These are phyloP conservation scores for Miniopterus natalensis DNA, from an alignment of 2,113 vertebrate species.

Conservation along the genomic window DNA sequence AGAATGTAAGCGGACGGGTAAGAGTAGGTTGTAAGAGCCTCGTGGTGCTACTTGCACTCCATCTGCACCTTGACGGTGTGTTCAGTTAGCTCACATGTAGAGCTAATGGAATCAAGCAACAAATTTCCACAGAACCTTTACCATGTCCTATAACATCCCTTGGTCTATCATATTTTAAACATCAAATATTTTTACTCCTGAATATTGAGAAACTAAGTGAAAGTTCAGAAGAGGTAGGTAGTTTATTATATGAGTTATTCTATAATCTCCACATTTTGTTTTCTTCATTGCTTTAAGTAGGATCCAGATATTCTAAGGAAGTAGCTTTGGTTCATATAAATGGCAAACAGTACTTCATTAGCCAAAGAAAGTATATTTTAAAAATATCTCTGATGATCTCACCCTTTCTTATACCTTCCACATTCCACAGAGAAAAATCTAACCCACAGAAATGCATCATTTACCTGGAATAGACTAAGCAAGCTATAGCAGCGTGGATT, in stretches of 20 bases:
- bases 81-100: not conserved
- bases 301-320: not conserved
- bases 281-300: not conserved
- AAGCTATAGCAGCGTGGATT: not conserved
- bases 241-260: not conserved
- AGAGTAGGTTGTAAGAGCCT: not conserved
- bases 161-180: not conserved
- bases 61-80: not conserved
- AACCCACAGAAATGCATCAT: not conserved
- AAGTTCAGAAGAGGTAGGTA: not conserved
- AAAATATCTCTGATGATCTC: not conserved
- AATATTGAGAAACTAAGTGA: not conserved
- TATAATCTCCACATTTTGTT: not conserved
- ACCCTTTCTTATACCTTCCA: not conserved
- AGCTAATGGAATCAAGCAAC: not conserved
- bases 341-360: not conserved
- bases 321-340: not conserved
- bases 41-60: fast-evolving
- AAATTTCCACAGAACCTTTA: not conserved
- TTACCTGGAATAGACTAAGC: not conserved
- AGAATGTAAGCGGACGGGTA: not conserved
- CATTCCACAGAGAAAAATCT: not conserved
- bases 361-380: not conserved
- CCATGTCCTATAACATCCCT: not conserved
- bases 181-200: not conserved